Evolutionary conservation across 2,113 vertebrate species (phyloP), one percentile per base, ranked within the genome.

Genomic region (Casuarius casuarius): DNA sequence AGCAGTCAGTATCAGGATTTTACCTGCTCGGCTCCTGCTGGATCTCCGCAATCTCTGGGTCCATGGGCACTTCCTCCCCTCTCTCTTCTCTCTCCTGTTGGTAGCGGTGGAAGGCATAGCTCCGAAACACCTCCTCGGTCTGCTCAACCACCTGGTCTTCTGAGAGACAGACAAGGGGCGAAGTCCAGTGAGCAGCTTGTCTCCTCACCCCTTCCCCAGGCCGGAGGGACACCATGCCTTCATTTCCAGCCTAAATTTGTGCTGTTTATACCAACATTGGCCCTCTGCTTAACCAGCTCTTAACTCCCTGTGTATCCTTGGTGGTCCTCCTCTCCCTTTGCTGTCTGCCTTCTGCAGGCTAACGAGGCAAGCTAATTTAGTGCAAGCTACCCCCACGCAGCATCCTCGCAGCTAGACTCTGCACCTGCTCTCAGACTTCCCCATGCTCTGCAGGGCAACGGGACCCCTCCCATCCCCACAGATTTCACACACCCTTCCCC

Each of bases 121-220:
- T 98, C 17, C 84, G 96, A 80, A 99, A 99, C 75, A 99, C 98
- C 71, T 97, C 98, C 87, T 98, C 97, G 0, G 98, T 97, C 80
- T 98, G 97, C 67, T 77, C 35, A 0, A 77, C 98, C 73, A 99
- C 98, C 5, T 96, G 94, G 74, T 95, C 97, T 13, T 98, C 98
- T 99, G 93, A 25, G n/a, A 33, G 72, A 73, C 63, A 31, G 67
- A 73, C 49, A 95, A 42, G 4, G 31, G 72, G n/a, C 68, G 7
- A 23, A 25, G 16, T 35, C 29, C 26, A 20, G 59, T 28, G 25
- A 62, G 18, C 17, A 58, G 19, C n/a, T 35, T 16, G 0, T 9
- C 48, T 35, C 8, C 35, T 9, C 62, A 25, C 35, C 9, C 7
- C 11, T 1, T 8, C 14, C 40, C 4, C 73, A 25, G 2, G 3